phyloP scores from a whole-genome alignment of 2,888 invertebrate genomes.

The Caradrina kadenii region DNA sequence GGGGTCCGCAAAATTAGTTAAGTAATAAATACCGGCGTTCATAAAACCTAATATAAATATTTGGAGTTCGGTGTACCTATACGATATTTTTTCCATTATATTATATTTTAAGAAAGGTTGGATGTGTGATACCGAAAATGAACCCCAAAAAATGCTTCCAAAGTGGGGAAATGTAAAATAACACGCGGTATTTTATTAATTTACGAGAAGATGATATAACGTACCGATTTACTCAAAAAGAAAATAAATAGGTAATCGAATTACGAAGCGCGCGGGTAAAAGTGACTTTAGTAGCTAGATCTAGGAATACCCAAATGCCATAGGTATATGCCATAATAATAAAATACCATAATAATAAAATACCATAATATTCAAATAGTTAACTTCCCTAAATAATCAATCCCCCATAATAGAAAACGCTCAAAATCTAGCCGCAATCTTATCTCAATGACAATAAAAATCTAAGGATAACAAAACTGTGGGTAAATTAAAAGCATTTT shows the following conservation, averaged over 20 bases:
- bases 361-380: too few relatives aligned
- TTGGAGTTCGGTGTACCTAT: neutral
- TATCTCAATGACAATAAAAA: too few relatives aligned
- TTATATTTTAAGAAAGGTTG: conserved; percentile 24
- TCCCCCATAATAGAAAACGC: too few relatives aligned
- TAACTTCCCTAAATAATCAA: too few relatives aligned
- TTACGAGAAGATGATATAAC: conserved; percentile 1
- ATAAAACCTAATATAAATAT: conserved; percentile 22
- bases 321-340: too few relatives aligned
- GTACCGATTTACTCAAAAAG: conserved; percentile 1
- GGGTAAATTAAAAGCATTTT: too few relatives aligned
- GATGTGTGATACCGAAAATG: neutral
- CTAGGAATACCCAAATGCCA: too few relatives aligned
- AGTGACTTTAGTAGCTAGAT: too few relatives aligned
- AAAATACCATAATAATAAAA: too few relatives aligned
- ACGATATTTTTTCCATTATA: conserved; percentile 12
- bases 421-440: too few relatives aligned
- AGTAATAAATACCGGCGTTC: conserved; percentile 12
- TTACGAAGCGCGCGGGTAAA: too few relatives aligned
- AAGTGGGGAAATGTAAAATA: conserved; percentile 12
- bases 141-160: conserved; percentile 3
- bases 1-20: neutral
- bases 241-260: neutral
- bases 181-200: conserved; percentile 20
- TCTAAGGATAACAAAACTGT: too few relatives aligned